These are phyloP conservation scores for Labroides dimidiatus DNA, from an alignment of 2,797 vertebrate genomes.

Conservation along the genomic window DNA sequence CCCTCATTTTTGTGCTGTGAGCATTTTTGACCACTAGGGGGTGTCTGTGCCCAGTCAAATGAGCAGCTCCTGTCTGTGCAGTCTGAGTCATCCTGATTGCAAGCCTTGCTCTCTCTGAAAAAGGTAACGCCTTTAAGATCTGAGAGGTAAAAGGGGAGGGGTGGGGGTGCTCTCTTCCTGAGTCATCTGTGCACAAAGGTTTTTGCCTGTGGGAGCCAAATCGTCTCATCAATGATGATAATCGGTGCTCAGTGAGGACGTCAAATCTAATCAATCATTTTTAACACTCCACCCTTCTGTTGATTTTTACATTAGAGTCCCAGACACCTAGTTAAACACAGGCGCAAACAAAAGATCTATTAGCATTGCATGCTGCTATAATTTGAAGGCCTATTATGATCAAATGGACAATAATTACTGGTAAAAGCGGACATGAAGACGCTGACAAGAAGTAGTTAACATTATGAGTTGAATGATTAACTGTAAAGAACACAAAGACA, in stretches of 20 bases:
- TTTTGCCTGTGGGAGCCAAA: conserved; percentile 42
- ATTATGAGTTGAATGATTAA: background rate
- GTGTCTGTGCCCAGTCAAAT: conserved; percentile 71
- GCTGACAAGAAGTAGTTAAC: background rate
- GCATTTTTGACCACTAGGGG: conserved; percentile 71
- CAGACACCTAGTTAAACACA: background rate
- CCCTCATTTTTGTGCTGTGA: background rate
- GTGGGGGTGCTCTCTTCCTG: conserved; percentile 48
- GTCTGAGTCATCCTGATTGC: conserved; percentile 59
- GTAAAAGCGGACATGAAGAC: background rate
- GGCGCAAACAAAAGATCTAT: background rate
- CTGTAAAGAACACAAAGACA: background rate
- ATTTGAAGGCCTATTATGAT: background rate
- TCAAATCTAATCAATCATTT: conserved; percentile 27
- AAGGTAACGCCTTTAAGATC: conserved; percentile 45
- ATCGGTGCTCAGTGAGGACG: background rate
- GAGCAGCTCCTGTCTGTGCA: conserved; percentile 7
- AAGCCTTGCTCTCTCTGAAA: conserved; percentile 12
- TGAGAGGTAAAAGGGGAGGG: conserved; percentile 14
- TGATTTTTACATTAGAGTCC: conserved; percentile 9
- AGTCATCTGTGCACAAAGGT: conserved; percentile 53
- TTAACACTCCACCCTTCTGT: conserved; percentile 5
- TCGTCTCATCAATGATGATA: conserved; percentile 12
- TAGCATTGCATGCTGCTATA: too few relatives aligned
- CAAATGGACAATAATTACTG: conserved; percentile 13